Evolutionary conservation across 2,797 vertebrate genomes (phyloP).

Genomic region (Alca torda): DNA sequence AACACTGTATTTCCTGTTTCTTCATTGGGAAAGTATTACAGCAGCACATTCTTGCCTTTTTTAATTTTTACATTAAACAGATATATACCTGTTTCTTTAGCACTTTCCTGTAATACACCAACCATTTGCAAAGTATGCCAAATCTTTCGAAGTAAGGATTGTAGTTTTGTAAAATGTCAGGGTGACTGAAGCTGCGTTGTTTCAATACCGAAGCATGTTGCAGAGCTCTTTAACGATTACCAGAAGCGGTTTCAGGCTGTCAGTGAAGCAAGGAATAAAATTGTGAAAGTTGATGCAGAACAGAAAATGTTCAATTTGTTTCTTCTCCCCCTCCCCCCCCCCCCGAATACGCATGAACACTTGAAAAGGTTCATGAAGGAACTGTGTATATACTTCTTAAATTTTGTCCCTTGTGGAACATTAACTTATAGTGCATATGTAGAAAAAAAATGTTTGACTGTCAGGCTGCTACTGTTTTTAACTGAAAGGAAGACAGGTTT

Average conservation of each 20-base stretch:
- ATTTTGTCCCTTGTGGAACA: not conserved
- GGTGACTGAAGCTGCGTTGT: not conserved
- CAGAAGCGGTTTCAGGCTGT: not conserved
- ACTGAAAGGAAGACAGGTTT: not conserved
- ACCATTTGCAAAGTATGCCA: not conserved
- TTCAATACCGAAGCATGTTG: not conserved
- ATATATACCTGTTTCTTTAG: not conserved
- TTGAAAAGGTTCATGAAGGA: not conserved
- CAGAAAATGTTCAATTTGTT: not conserved
- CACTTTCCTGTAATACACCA: not conserved
- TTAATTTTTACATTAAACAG: not conserved
- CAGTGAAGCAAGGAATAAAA: constrained; percentile 29
- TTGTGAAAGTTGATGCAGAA: not conserved
- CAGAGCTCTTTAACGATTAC: not conserved
- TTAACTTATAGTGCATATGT: not conserved
- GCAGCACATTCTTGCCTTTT: not conserved
- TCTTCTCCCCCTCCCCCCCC: not conserved
- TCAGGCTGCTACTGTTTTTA: not conserved
- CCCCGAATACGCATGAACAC: not conserved
- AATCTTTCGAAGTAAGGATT: not conserved
- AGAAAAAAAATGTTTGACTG: not conserved
- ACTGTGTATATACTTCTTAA: not conserved
- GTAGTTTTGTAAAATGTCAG: not conserved
- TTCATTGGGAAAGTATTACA: not conserved
- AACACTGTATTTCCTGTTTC: not conserved